Conservation (phyloP, 1,140 invertebrate genomes). For the Zaprionus camerounensis region DNA sequence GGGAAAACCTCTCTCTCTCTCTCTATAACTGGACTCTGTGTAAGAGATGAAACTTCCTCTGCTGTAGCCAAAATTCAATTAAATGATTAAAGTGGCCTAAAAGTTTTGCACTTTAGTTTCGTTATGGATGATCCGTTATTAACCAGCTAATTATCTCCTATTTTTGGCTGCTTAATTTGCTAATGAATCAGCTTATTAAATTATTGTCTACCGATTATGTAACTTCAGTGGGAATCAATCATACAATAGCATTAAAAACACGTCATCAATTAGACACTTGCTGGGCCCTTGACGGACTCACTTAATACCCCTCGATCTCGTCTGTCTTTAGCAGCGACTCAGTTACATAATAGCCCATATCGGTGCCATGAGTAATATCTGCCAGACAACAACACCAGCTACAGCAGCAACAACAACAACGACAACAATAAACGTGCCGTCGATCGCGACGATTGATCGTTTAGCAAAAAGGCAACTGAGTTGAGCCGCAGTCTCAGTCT, state of each 20-base stretch:
- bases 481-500: not conserved
- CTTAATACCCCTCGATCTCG: slow-evolving; percentile 1
- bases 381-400: not conserved
- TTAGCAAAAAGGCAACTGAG: slow-evolving; percentile 51
- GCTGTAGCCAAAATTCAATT: slow-evolving; percentile 65
- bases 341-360: slow-evolving; percentile 67
- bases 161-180: slow-evolving; percentile 27
- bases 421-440: slow-evolving; percentile 60
- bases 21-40: no score
- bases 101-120: slow-evolving; percentile 43
- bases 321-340: slow-evolving; percentile 28
- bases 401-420: slow-evolving; percentile 26
- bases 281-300: not conserved
- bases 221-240: slow-evolving; percentile 7
- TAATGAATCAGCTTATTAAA: slow-evolving; percentile 21
- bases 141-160: slow-evolving; percentile 37
- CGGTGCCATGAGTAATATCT: slow-evolving; percentile 61
- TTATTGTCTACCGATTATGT: slow-evolving; percentile 6
- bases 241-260: slow-evolving; percentile 11
- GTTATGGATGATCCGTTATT: slow-evolving; percentile 37
- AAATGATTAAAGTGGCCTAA: slow-evolving; percentile 59
- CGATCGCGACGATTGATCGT: slow-evolving; percentile 80
- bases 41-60: slow-evolving; percentile 10
- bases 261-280: slow-evolving; percentile 23
- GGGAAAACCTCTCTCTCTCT: no score